Conservation (phyloP, 1,140 invertebrate genomes). For the Bicyclus anynana region DNA sequence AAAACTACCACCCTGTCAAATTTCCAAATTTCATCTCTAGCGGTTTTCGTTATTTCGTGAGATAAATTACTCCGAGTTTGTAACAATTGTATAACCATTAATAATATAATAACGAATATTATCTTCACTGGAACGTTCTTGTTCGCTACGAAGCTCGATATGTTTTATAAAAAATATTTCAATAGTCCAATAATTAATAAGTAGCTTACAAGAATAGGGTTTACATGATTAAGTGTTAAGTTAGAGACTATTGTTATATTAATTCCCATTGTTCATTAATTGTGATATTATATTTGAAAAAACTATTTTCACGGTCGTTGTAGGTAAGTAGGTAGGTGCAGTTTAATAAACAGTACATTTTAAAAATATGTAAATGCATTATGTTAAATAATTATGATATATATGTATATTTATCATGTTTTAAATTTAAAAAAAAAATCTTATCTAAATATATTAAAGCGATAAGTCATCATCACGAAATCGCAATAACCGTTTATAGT, state of each 20-base stretch:
- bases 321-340: too few species aligned
- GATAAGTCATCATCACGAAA: too few species aligned
- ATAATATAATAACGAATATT: slow-evolving; percentile 9
- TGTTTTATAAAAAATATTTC: background rate
- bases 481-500: too few species aligned
- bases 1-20: too few species aligned
- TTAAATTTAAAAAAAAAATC: too few species aligned
- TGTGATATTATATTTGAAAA: background rate
- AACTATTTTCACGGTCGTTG: background rate
- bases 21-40: too few species aligned
- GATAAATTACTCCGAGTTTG: slow-evolving; percentile 7
- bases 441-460: too few species aligned
- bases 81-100: slow-evolving; percentile 13
- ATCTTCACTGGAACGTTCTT: slow-evolving; percentile 13
- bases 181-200: background rate
- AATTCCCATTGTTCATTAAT: background rate
- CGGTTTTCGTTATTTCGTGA: too few species aligned
- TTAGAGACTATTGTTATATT: background rate
- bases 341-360: too few species aligned
- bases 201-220: background rate
- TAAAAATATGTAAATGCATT: too few species aligned
- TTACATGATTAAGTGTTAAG: background rate
- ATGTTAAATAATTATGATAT: too few species aligned
- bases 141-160: slow-evolving; percentile 23
- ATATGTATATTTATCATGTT: too few species aligned